A percentile compares a stretch with the other conserved stretches of the same genome.
These are phyloP conservation scores for Xylophagus ater DNA, from an alignment of 2,888 invertebrate species.

Conservation along the genomic window DNA sequence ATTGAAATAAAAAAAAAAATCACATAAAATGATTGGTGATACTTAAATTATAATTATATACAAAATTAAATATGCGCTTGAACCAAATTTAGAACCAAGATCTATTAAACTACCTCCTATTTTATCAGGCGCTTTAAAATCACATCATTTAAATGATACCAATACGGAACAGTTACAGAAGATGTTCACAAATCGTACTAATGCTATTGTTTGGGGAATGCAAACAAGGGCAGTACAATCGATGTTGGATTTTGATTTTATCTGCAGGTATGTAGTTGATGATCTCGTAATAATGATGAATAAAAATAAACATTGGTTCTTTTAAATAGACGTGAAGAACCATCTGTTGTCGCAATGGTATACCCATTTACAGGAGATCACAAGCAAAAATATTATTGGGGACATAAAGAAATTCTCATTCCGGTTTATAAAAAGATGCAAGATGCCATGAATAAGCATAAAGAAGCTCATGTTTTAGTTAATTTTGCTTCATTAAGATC, in stretches of 20 bases:
- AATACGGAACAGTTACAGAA: constrained; percentile 36
- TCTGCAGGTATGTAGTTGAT: constrained; percentile 37
- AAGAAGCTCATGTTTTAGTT: constrained; percentile 88
- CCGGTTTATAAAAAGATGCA: constrained; percentile 95
- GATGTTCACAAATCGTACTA: constrained; percentile 73
- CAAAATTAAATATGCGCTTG: too few relatives aligned
- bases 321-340: constrained; percentile 84
- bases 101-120: constrained; percentile 41
- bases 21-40: neutral
- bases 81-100: constrained; percentile 24
- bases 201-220: constrained; percentile 98
- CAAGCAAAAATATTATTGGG: constrained; percentile 99
- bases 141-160: constrained; percentile 12
- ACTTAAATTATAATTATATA: too few relatives aligned
- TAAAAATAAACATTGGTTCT: neutral
- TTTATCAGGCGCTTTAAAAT: constrained; percentile 35
- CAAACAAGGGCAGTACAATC: constrained; percentile 88
- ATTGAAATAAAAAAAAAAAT: neutral
- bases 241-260: constrained; percentile 40
- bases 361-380: constrained; percentile 99
- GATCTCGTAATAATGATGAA: constrained; percentile 3
- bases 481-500: constrained; percentile 97
- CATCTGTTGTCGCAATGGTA: constrained; percentile 91
- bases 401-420: constrained; percentile 91
- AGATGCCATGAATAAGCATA: constrained; percentile 90